Base-by-base conservation (phyloP, 2,888 invertebrate species). In the Erpobdella octoculata region DNA sequence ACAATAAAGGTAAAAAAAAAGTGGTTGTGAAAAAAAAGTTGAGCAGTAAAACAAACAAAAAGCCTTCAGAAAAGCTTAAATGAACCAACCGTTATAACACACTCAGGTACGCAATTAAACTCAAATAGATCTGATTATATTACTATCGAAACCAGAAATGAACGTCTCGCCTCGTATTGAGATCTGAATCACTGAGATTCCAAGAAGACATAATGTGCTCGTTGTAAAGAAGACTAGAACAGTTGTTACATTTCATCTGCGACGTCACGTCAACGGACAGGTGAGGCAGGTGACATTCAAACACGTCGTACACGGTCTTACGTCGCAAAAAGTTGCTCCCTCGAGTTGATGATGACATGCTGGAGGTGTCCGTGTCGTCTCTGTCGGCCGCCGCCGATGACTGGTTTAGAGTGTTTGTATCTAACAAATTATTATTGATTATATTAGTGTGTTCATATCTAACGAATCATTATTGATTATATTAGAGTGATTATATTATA, bases 181-280 rank as follows among this genome's bases (percentile, higher is more conserved):
- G 70, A 53, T 70, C 35, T 1, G 70, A 70, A 59, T 70, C 70
- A 36, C 25, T 59, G 18, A 59, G 58, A 6, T 41, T 35, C 71
- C 71, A 71, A 0, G 65, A 65, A 31, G 71, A 65, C 66, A 71
- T 67, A 21, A 71, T 18, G 36, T 71, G 67, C 18, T 71, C 71
- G 21, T 71, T 67, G 36, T 67, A 36, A 36, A 71, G 37, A 15
- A 71, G 61, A 31, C 33, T 66, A 4, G 66, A 35, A 41, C 71
- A 71, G 59, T 71, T 71, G 28, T 28, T 41, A 25, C 71, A 71
- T 25, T 71, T 71, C n/a, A 36, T 67, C 36, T 53, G 58, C n/a
- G 71, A 62, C 58, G 53, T 37, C 28, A 71, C 35, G 4, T 71
- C 25, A 8, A 67, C 67, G 18, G 25, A 61, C 38, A 71, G 18